These are phyloP conservation scores for Patella ulyssiponensis DNA, from an alignment of 2,888 invertebrate species.

Conservation along the genomic window DNA sequence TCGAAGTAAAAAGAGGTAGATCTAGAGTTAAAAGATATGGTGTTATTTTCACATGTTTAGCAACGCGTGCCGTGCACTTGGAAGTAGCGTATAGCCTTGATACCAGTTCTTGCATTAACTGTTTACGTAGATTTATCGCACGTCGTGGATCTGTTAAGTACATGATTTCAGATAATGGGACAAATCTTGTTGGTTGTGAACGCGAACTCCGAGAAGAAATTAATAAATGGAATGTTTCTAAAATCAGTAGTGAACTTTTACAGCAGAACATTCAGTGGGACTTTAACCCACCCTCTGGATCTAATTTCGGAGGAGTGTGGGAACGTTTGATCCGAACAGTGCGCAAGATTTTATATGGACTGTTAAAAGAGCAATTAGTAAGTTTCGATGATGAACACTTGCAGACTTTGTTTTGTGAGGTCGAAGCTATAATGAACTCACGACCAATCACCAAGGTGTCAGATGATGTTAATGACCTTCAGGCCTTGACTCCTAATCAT, in stretches of 20 bases:
- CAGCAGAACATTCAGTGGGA: conserved; percentile 34
- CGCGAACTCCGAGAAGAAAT: conserved; percentile 31
- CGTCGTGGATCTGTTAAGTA: conserved; percentile 19
- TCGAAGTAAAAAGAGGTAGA: too few species aligned
- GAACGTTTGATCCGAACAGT: conserved; percentile 37
- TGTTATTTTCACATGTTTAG: too few species aligned
- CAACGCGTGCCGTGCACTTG: conserved; percentile 30
- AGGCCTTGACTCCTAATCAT: conserved; percentile 37
- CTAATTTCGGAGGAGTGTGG: conserved; percentile 41
- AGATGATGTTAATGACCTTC: conserved; percentile 25
- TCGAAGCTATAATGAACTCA: conserved; percentile 34
- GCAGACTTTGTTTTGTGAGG: conserved; percentile 34
- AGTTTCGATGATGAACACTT: conserved; percentile 34
- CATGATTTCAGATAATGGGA: conserved; percentile 32
- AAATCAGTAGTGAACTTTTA: conserved; percentile 23
- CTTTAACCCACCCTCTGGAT: conserved; percentile 37
- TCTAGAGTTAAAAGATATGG: too few species aligned
- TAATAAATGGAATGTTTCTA: conserved; percentile 26
- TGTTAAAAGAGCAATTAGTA: conserved; percentile 27
- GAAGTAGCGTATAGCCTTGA: conserved; percentile 29
- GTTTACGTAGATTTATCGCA: conserved; percentile 25
- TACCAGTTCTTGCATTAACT: conserved; percentile 30
- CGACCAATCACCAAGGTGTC: conserved; percentile 32
- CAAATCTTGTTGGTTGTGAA: conserved; percentile 35
- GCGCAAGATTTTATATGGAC: conserved; percentile 25